Base-by-base conservation (phyloP, 1,140 invertebrate species). In the Stratiolaelaps scimitus region DNA sequence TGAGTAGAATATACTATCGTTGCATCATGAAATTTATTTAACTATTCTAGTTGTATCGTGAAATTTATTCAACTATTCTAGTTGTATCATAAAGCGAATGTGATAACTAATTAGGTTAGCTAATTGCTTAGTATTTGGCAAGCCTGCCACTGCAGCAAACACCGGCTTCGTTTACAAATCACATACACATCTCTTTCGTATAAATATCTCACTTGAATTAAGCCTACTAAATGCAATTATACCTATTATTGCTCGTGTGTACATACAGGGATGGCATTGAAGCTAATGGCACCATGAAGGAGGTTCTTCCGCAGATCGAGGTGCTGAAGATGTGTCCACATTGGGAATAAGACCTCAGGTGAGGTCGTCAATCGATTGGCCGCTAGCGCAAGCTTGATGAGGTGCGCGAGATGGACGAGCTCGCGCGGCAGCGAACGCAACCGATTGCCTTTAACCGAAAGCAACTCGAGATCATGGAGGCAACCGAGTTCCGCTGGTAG, bases 361-460 rank as follows among this genome's bases (percentile, higher is more conserved):
- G 53, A 60, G 17, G 26, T 85, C 26, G 81, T 83, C 60, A 89
- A 78, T 71, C 84, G 85, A 76, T 89, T 89, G 1, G 83, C 84
- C 15, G 85, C 86, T 60, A 88, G 72, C 67, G 84, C 86, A 0
- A 89, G 75, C 70, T 85, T 82, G 74, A 87, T 84, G 64, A 89
- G 73, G 20, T 79, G 74, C 23, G 53, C 53, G 15, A 60, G 20
- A 23, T 60, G 53, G 34, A 15, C n/a, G 53, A 60, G 34, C 20
- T 60, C 53, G 4, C 34, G 53, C 34, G 53, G 53, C 17, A 60
- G 26, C 4, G 26, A 26, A 17, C 20, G 26, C 10, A 60, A 23
- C 13, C 53, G 53, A 60, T 60, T 60, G 13, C 53, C 23, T 23
- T 60, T 60, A 17, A 60, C 17, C 1, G 53, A 60, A 6, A 60